A percentile compares a stretch with the other conserved stretches of the same genome.
Evolutionary conservation across 2,888 invertebrate species (phyloP).

Genomic region (Lamproptera curius): DNA sequence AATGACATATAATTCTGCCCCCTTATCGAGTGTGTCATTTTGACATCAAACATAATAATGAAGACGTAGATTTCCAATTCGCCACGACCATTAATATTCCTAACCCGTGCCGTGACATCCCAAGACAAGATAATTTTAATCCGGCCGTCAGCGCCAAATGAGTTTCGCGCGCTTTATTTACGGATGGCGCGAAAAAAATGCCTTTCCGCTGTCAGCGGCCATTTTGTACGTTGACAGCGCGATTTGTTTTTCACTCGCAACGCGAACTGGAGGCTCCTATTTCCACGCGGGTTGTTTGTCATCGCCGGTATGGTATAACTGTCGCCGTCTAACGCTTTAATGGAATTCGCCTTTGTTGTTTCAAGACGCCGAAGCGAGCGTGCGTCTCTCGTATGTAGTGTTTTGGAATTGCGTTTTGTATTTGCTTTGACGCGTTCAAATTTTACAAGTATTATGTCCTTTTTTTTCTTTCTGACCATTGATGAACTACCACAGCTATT

Average conservation of each 20-base stretch:
- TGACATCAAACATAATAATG: neutral
- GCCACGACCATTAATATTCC: constrained; percentile 19
- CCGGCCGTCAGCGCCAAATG: constrained; percentile 47
- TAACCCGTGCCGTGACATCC: constrained; percentile 10
- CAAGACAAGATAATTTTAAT: constrained; percentile 47
- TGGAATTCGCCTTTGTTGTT: constrained; percentile 24
- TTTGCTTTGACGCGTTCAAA: no score
- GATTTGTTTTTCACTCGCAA: constrained; percentile 50
- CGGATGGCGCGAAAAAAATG: constrained; percentile 41
- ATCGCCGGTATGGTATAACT: constrained; percentile 31
- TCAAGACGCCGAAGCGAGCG: neutral
- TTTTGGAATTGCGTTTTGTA: no score
- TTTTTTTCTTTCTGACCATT: no score
- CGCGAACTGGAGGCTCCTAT: constrained; percentile 25
- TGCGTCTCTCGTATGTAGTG: no score
- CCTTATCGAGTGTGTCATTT: no score
- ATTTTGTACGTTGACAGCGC: constrained; percentile 55
- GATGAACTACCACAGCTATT: no score
- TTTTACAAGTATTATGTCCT: no score
- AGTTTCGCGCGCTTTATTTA: constrained; percentile 46
- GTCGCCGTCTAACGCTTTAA: constrained; percentile 16
- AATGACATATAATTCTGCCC: no score
- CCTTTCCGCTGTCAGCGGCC: constrained; percentile 38
- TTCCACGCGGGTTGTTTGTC: constrained; percentile 43
- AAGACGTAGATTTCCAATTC: constrained; percentile 9